Percentiles rank a stretch among this genome's conserved stretches.
These are phyloP conservation scores for Melikaiella ostensackeni DNA, from an alignment of 2,888 invertebrate genomes.

Conservation along the genomic window DNA sequence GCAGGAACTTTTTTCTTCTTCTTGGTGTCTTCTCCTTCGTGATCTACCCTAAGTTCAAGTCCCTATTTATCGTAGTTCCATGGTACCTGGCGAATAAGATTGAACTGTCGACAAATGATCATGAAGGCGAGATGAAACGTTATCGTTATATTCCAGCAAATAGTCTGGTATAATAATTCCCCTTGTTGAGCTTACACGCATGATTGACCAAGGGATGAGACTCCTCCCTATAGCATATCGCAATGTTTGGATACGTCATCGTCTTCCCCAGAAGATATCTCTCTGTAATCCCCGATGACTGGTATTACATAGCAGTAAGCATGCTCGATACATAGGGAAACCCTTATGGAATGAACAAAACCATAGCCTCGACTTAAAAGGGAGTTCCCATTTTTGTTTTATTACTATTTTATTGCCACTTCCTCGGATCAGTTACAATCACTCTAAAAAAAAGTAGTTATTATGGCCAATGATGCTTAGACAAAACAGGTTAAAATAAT, in stretches of 20 bases:
- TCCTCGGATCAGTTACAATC: not conserved
- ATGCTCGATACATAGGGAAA: constrained; percentile 1
- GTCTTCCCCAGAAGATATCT: constrained; percentile 15
- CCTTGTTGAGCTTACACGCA: not conserved
- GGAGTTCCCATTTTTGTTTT: not conserved
- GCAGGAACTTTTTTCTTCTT: not conserved
- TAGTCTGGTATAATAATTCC: not conserved
- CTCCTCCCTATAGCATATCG: constrained; percentile 12
- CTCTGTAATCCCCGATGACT: constrained; percentile 5
- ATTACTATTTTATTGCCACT: not conserved
- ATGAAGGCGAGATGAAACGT: not conserved
- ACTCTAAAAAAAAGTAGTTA: not conserved
- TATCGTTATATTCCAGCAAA: not conserved
- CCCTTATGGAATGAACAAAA: constrained; percentile 5
- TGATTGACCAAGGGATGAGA: constrained; percentile 16
- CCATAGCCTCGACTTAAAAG: not conserved
- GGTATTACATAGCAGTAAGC: not conserved
- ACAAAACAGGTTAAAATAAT: not conserved
- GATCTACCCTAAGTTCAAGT: not conserved
- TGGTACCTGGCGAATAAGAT: constrained; percentile 7
- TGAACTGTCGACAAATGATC: constrained; percentile 14
- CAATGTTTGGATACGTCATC: constrained; percentile 23
- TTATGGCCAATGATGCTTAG: not conserved
- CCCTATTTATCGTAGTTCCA: not conserved
- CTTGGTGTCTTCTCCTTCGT: not conserved